Evolutionary conservation across 2,113 vertebrate species (phyloP).

Genomic region (Gorsachius goisagi): DNA sequence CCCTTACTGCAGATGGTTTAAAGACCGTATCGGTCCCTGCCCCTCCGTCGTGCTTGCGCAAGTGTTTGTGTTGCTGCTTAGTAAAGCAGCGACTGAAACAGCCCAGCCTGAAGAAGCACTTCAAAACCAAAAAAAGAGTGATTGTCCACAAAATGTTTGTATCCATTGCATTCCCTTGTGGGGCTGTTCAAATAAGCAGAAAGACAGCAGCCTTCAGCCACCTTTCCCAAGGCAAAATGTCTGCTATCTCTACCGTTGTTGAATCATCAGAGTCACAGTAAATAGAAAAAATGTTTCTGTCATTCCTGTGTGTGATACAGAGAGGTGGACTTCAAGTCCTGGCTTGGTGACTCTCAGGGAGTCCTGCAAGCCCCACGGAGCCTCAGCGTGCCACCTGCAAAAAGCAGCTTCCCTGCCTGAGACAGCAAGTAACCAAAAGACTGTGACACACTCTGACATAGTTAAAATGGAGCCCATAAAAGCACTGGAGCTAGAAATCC

Average conservation of each 20-base stretch:
- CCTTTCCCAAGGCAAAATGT: background rate
- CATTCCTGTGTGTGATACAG: background rate
- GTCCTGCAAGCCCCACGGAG: background rate
- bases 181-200: background rate
- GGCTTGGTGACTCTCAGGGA: background rate
- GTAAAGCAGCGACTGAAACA: background rate
- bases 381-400: background rate
- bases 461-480: background rate
- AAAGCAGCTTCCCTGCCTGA: background rate
- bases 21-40: background rate
- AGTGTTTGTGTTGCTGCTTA: background rate
- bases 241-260: background rate
- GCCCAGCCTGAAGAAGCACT: background rate
- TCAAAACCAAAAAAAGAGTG: background rate
- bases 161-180: background rate
- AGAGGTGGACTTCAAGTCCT: background rate
- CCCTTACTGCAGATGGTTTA: background rate
- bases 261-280: background rate
- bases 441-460: background rate
- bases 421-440: background rate
- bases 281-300: background rate
- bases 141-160: background rate
- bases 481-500: background rate
- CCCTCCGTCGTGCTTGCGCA: background rate
- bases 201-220: background rate